Evolutionary conservation across 2,888 invertebrate genomes (phyloP).

Genomic region (Eugnorisma glareosa): DNA sequence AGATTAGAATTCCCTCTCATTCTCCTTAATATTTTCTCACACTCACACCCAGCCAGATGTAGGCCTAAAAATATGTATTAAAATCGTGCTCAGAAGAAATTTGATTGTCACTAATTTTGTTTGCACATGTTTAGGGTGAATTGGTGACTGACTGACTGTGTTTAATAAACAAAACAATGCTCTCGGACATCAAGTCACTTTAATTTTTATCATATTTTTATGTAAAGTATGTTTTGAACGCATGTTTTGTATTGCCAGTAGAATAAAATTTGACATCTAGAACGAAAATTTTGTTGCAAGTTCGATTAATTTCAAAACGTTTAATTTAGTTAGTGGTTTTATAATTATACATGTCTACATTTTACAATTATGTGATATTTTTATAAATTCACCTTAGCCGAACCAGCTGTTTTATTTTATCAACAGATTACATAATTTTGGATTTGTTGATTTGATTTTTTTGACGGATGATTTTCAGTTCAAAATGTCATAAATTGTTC

Average conservation of each 20-base stretch:
- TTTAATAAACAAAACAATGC: too few species aligned
- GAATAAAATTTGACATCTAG: neutral
- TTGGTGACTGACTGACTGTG: too few species aligned
- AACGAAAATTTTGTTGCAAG: neutral
- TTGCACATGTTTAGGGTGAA: too few species aligned
- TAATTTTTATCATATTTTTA: neutral
- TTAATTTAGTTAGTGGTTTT: neutral
- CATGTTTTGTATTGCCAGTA: constrained; percentile 28
- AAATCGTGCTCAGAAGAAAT: neutral
- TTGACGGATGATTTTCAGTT: constrained; percentile 32
- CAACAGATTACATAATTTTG: constrained; percentile 43
- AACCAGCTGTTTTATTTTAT: neutral
- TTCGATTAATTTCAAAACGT: neutral
- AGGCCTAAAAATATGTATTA: neutral
- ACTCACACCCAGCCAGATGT: too few species aligned
- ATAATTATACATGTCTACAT: neutral
- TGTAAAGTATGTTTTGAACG: constrained; percentile 32
- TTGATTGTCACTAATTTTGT: neutral
- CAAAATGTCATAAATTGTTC: constrained; percentile 50
- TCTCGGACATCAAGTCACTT: neutral
- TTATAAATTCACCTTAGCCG: neutral
- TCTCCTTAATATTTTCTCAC: too few species aligned
- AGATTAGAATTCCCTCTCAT: too few species aligned
- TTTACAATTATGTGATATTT: neutral
- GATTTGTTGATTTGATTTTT: neutral